Conservation (phyloP, 2,888 invertebrate species). For the Dascillus cervinus region DNA sequence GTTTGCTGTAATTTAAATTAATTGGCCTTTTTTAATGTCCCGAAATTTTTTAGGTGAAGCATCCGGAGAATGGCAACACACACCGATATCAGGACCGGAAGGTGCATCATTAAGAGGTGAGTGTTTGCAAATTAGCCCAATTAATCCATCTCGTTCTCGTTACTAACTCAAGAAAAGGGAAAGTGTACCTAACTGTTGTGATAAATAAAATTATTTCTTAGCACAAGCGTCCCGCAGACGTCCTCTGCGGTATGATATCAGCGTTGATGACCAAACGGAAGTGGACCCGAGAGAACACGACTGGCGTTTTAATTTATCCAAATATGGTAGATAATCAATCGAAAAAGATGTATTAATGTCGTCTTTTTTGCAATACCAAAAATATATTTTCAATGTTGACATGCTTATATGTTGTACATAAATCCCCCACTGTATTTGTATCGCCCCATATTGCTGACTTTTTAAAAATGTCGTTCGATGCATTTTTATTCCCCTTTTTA, state of each 20-base stretch:
- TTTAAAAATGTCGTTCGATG: not conserved
- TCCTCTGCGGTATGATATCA: constrained; percentile 46
- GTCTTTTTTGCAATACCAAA: no score
- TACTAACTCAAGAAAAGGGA: no score
- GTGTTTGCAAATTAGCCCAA: constrained; percentile 1
- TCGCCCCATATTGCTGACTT: not conserved
- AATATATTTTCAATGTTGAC: not conserved
- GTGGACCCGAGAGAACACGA: constrained; percentile 48
- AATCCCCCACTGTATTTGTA: not conserved
- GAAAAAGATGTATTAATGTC: no score
- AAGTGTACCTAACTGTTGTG: constrained; percentile 2
- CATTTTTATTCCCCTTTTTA: not conserved
- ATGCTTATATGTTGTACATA: not conserved
- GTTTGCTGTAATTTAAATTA: constrained; percentile 2
- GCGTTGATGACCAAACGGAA: constrained; percentile 48
- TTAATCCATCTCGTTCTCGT: no score
- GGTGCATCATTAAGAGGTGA: constrained; percentile 15
- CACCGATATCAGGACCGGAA: constrained; percentile 7
- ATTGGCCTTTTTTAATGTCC: constrained; percentile 4
- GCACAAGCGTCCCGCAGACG: constrained; percentile 38
- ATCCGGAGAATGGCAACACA: constrained; percentile 8
- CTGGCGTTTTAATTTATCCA: constrained; percentile 46
- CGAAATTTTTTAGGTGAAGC: constrained; percentile 15
- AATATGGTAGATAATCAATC: constrained; percentile 40
- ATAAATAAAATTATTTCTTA: constrained; percentile 28